Conservation (phyloP, 2,113 vertebrate species). For the Rallus limicola region DNA sequence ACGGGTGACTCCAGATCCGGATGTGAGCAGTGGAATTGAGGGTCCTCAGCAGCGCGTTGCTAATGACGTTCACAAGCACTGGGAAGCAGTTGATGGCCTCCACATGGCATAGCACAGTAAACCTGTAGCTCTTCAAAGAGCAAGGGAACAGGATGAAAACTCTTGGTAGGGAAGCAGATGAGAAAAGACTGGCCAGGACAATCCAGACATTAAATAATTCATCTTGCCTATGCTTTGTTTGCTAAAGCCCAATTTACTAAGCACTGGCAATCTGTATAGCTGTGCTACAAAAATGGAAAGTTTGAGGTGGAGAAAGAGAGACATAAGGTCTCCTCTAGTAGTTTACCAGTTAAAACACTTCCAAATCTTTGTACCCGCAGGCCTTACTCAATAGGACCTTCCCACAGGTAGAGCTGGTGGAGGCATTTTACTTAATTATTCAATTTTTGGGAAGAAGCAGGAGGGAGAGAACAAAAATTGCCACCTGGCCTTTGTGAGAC, state of each 20-base stretch:
- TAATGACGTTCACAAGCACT: conserved; percentile 84
- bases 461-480: neutral
- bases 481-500: conserved; percentile 81
- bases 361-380: neutral
- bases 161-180: neutral
- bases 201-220: neutral
- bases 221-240: neutral
- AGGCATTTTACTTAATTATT: neutral
- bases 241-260: neutral
- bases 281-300: neutral
- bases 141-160: neutral
- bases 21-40: conserved; percentile 79
- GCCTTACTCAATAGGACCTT: neutral
- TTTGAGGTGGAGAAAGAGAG: neutral
- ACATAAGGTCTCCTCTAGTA: neutral
- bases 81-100: conserved; percentile 84
- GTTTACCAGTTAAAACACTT: neutral
- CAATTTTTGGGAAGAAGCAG: neutral
- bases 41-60: conserved; percentile 80
- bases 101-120: conserved; percentile 81
- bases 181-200: neutral
- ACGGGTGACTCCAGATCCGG: conserved; percentile 80
- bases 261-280: neutral
- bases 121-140: conserved; percentile 79
- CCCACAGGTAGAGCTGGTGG: neutral